A percentile compares a stretch with the other conserved stretches of the same genome.
phyloP scores from a whole-genome alignment of 1,140 invertebrate species.

The Nymphalis io region DNA sequence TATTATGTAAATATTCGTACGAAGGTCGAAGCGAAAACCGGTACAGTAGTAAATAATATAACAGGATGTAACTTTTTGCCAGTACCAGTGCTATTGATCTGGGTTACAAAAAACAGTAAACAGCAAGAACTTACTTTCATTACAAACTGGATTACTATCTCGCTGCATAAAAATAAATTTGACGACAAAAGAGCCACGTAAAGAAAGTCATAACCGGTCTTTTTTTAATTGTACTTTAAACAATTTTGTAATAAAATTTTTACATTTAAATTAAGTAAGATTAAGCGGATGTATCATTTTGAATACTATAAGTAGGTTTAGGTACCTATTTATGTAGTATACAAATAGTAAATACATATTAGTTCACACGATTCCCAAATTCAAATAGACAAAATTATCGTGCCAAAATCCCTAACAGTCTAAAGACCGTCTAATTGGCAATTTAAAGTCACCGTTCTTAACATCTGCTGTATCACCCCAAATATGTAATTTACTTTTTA shows the following conservation, averaged over 20 bases:
- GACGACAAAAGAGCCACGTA: conserved; percentile 24
- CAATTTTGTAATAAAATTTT: background rate
- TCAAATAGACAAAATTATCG: no score
- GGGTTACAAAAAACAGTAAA: conserved; percentile 55
- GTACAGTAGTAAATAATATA: conserved; percentile 45
- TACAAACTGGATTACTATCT: conserved; percentile 52
- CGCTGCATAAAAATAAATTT: conserved; percentile 27
- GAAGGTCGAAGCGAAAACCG: conserved; percentile 60
- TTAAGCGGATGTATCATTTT: no score
- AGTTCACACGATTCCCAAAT: no score
- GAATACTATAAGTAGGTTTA: no score
- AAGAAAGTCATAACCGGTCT: conserved; percentile 25
- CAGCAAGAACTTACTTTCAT: conserved; percentile 48
- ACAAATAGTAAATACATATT: no score
- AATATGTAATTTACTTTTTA: no score
- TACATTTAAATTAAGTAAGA: no score
- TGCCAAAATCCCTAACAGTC: no score
- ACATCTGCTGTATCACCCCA: no score
- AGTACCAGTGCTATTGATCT: conserved; percentile 34
- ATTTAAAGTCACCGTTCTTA: no score
- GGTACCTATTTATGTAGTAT: no score
- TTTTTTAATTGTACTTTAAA: background rate
- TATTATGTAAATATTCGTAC: conserved; percentile 45
- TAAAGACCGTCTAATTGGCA: no score
- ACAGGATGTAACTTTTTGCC: conserved; percentile 57